Conservation (phyloP, 2,797 vertebrate genomes). For the Sebastes baramenuke region DNA sequence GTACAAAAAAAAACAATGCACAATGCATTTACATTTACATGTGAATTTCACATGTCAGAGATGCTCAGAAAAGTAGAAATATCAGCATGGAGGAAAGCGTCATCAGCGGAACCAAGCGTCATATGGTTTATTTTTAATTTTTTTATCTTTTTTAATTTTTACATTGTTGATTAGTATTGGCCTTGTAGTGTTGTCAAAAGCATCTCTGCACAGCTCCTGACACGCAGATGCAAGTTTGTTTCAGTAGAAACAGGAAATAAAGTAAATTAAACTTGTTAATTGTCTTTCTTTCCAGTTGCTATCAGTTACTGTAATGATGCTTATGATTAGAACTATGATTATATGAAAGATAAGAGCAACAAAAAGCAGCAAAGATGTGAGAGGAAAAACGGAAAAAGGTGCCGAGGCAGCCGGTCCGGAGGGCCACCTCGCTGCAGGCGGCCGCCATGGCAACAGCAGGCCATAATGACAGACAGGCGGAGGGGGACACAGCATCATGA, state of each 20-base stretch:
- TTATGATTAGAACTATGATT: not conserved
- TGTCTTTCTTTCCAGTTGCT: not conserved
- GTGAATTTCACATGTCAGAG: not conserved
- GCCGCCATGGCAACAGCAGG: conserved; percentile 51
- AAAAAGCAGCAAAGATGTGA: not conserved
- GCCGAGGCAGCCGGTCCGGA: not conserved
- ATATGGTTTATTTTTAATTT: not conserved
- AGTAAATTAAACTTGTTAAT: not conserved
- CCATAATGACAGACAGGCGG: conserved; percentile 13
- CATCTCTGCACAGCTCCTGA: too few species aligned
- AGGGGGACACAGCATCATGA: not conserved
- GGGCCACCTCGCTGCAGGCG: conserved; percentile 1
- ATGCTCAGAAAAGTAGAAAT: not conserved
- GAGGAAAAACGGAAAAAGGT: not conserved
- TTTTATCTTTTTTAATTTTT: not conserved
- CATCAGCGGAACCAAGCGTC: not conserved
- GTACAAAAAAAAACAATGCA: too few species aligned
- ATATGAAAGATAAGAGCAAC: not conserved
- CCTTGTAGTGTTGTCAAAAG: too few species aligned
- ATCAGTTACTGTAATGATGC: not conserved
- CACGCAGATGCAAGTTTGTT: not conserved
- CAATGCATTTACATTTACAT: not conserved
- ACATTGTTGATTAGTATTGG: not conserved
- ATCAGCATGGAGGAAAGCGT: too few species aligned
- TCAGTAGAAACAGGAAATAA: not conserved